Evolutionary conservation across 2,888 invertebrate genomes (phyloP).

Genomic region (Pherbina coryleti): DNA sequence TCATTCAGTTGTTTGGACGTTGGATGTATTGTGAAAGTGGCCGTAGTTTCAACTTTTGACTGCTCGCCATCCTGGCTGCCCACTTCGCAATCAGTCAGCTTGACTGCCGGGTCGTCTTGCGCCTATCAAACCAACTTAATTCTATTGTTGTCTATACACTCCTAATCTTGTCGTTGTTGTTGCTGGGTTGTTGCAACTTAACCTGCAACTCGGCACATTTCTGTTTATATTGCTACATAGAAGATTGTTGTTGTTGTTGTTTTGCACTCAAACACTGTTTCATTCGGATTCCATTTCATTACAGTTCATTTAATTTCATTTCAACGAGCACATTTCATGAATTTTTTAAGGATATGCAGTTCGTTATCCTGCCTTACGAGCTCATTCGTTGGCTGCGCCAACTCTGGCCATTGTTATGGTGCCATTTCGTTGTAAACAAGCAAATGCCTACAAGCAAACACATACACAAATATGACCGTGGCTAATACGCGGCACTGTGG

Average conservation of each 20-base stretch:
- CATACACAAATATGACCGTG: background rate
- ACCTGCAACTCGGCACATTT: background rate
- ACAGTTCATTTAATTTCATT: background rate
- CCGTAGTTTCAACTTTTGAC: background rate
- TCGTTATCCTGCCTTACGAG: background rate
- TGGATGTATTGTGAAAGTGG: background rate
- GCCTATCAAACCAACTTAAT: background rate
- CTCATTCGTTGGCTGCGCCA: background rate
- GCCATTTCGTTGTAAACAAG: background rate
- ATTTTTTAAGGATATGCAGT: conserved; percentile 9
- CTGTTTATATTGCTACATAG: background rate
- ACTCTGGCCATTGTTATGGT: background rate
- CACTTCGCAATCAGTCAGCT: too few relatives aligned
- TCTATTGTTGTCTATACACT: background rate
- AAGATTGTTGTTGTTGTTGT: background rate
- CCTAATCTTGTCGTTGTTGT: background rate
- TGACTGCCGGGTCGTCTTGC: too few relatives aligned
- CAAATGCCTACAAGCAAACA: background rate
- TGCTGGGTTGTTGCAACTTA: background rate
- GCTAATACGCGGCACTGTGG: background rate
- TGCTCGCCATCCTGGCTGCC: background rate
- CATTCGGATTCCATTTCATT: conserved; percentile 8
- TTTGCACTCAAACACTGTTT: background rate
- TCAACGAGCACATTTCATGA: conserved; percentile 6
- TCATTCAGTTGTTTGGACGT: background rate